These are phyloP conservation scores for Lutraria lutraria DNA, from an alignment of 2,888 invertebrate species.

Conservation along the genomic window DNA sequence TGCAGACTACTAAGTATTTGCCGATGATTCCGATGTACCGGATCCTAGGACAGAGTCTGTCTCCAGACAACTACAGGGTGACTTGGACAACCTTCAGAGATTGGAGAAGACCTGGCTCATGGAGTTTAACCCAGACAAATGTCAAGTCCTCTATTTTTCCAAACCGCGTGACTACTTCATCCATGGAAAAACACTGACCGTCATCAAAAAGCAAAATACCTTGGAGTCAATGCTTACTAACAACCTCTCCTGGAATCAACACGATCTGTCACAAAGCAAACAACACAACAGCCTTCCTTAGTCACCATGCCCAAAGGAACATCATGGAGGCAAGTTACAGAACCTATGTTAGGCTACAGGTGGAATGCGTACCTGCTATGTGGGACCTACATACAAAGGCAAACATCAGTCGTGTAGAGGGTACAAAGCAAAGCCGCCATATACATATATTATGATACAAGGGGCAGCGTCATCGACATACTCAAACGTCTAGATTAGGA, in stretches of 20 bases:
- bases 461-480: neutral
- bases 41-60: constrained; percentile 38
- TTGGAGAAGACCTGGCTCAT: constrained; percentile 58
- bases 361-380: constrained; percentile 57
- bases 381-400: constrained; percentile 25
- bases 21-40: constrained; percentile 48
- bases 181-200: constrained; percentile 28
- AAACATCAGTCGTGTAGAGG: constrained; percentile 48
- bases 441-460: constrained; percentile 22
- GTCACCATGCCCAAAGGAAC: constrained; percentile 34
- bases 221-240: constrained; percentile 15
- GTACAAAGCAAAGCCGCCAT: constrained; percentile 60
- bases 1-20: neutral
- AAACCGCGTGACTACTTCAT: constrained; percentile 10
- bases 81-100: no score
- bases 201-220: constrained; percentile 35
- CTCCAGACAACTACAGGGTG: constrained; percentile 43
- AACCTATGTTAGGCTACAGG: constrained; percentile 40
- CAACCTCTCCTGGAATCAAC: constrained; percentile 26
- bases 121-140: constrained; percentile 63
- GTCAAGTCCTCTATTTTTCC: constrained; percentile 45
- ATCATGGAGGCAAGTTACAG: no score
- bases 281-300: constrained; percentile 48
- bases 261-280: constrained; percentile 22
- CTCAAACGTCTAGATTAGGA: neutral